Conservation (phyloP, 2,888 invertebrate genomes). For the Neoascia interrupta region DNA sequence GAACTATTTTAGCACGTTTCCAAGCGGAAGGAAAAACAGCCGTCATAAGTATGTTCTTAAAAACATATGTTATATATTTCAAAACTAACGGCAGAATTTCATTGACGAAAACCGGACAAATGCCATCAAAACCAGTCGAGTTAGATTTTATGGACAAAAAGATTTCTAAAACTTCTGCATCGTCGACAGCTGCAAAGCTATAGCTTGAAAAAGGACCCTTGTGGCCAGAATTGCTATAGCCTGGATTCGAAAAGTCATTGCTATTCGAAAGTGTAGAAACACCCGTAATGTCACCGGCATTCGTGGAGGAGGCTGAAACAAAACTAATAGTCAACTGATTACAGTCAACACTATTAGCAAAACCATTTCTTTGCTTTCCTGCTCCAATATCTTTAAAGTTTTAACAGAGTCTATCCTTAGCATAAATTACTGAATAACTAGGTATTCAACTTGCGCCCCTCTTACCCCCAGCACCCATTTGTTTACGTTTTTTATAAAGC, state of each 20-base stretch:
- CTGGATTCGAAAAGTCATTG: neutral
- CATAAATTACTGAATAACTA: too few species aligned
- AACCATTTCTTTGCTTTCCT: neutral
- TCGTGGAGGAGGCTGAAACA: neutral
- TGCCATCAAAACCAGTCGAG: neutral
- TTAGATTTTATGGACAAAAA: neutral
- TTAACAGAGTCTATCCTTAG: too few species aligned
- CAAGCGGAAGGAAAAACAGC: neutral
- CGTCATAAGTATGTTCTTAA: neutral
- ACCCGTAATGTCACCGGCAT: neutral
- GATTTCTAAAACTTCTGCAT: neutral
- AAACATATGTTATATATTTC: neutral
- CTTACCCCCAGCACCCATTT: too few species aligned
- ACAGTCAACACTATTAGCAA: neutral
- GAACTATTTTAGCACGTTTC: too few species aligned
- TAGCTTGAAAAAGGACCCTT: too few species aligned
- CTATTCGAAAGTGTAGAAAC: neutral
- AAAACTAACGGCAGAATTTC: neutral
- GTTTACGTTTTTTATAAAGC: too few species aligned
- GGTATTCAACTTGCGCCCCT: too few species aligned
- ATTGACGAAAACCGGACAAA: neutral
- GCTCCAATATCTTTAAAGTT: neutral
- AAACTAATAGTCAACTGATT: neutral
- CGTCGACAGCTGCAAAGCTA: neutral
- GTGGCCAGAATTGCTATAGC: too few species aligned